A percentile compares a stretch with the other conserved stretches of the same genome.
These are phyloP conservation scores for Brevimyrus niger DNA, from an alignment of 2,113 vertebrate genomes.

Conservation along the genomic window DNA sequence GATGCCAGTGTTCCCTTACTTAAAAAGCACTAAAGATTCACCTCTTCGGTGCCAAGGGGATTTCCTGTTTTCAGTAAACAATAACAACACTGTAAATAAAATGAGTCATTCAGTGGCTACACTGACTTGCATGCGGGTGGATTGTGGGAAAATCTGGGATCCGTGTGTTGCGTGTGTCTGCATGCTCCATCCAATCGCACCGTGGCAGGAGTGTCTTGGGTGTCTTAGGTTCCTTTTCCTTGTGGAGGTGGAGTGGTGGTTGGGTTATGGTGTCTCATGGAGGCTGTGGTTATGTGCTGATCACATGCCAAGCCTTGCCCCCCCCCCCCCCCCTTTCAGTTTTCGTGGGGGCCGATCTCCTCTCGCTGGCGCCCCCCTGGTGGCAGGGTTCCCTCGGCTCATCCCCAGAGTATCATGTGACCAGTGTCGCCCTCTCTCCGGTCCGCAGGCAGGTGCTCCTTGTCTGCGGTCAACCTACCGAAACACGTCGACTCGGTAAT, in stretches of 20 bases:
- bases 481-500: slow-evolving; percentile 98
- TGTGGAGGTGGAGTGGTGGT: not conserved
- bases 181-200: not conserved
- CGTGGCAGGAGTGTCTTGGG: not conserved
- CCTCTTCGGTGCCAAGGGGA: not conserved
- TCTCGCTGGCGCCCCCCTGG: not conserved
- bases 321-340: not conserved
- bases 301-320: not conserved
- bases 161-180: not conserved
- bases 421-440: slow-evolving; percentile 67
- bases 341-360: not conserved
- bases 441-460: slow-evolving; percentile 91
- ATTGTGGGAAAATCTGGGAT: not conserved
- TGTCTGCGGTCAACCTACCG: slow-evolving; percentile 97
- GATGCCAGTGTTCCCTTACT: not conserved
- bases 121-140: not conserved
- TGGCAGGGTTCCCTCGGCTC: slow-evolving; percentile 9
- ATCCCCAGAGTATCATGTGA: slow-evolving; percentile 43
- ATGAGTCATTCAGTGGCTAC: not conserved
- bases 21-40: not conserved
- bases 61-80: not conserved
- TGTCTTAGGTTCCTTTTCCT: not conserved
- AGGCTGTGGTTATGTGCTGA: not conserved
- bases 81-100: not conserved
- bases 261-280: not conserved